phyloP scores from a whole-genome alignment of 1,140 invertebrate species.

The Chlorops oryzae region DNA sequence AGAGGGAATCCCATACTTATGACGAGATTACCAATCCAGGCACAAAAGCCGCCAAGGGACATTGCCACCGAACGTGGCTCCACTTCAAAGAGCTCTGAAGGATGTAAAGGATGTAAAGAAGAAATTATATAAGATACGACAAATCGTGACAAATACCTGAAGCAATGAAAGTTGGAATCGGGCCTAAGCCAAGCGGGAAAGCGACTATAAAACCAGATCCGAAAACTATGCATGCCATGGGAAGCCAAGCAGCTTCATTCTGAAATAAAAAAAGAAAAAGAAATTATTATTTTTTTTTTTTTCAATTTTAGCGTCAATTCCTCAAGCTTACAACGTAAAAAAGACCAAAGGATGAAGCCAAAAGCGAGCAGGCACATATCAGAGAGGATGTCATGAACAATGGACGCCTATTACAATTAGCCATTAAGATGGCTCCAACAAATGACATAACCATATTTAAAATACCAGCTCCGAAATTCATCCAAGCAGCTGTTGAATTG shows the following conservation, averaged over 20 bases:
- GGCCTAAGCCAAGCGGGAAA: slow-evolving; percentile 76
- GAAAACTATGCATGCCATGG: slow-evolving; percentile 55
- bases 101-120: slow-evolving; percentile 47
- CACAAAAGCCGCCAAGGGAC: slow-evolving; percentile 78
- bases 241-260: slow-evolving; percentile 52
- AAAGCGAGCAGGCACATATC: slow-evolving; percentile 49
- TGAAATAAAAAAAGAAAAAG: too few relatives aligned
- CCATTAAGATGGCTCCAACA: slow-evolving; percentile 54
- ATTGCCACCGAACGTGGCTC: slow-evolving; percentile 76
- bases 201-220: slow-evolving; percentile 67
- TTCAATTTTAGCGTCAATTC: too few relatives aligned
- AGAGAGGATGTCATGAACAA: slow-evolving; percentile 54
- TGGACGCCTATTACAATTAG: slow-evolving; percentile 51
- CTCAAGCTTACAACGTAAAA: slow-evolving; percentile 55
- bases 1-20: slow-evolving; percentile 72
- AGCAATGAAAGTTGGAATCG: slow-evolving; percentile 79
- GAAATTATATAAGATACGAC: too few relatives aligned
- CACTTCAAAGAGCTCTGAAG: slow-evolving; percentile 76
- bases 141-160: too few relatives aligned
- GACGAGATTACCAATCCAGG: slow-evolving; percentile 83
- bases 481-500: slow-evolving; percentile 52
- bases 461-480: slow-evolving; percentile 60
- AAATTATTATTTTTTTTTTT: too few relatives aligned
- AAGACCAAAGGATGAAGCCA: slow-evolving; percentile 53
- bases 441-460: slow-evolving; percentile 62